Base-by-base conservation (phyloP, 2,888 invertebrate genomes). In the Drosophila infuscata region DNA sequence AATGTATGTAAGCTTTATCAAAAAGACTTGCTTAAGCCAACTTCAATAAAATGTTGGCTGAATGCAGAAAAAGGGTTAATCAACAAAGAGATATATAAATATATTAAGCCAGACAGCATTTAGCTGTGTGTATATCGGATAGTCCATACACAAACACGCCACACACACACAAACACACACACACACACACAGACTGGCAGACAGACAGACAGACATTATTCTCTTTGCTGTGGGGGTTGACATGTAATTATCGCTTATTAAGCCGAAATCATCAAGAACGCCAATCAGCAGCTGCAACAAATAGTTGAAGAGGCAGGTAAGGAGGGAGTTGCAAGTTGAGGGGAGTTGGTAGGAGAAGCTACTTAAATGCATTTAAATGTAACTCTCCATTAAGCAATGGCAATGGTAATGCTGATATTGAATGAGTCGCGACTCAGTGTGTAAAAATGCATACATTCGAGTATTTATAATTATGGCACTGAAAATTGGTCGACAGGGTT, bases 311-410 rank as follows among this genome's bases (percentile, higher is more conserved):
- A 0, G 17, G 9, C 9, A 2, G 30, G 3, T 0, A 32, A 30
- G 12, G 29, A 17, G 15, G 15, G 33, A 29, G 35, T 3, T 25
- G 6, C 32, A n/a, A 7, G 36, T 32, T 12, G 20, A 43, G 30
- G 30, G 17, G n/a, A 15, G 67, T 52, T 76, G 76, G 79, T 15
- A 15, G 11, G 2, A 17, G 78, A 74, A 76, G 88, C 83, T 81
- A 91, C 89, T 87, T 87, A 90, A 91, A 89, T 88, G 78, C 78
- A 90, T 89, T 86, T 86, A 89, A 89, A 90, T 90, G 85, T 69
- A 81, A 57, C 74, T 76, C 90, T 70, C 83, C 81, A 86, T 90
- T 90, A 77, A 82, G 68, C 69, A 58, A 25, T 64, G 59, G 68
- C 67, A 69, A n/a, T n/a, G n/a, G n/a, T n/a, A n/a, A n/a, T 52